Evolutionary conservation across 2,797 vertebrate species (phyloP).

Genomic region (Garrulus glandarius): DNA sequence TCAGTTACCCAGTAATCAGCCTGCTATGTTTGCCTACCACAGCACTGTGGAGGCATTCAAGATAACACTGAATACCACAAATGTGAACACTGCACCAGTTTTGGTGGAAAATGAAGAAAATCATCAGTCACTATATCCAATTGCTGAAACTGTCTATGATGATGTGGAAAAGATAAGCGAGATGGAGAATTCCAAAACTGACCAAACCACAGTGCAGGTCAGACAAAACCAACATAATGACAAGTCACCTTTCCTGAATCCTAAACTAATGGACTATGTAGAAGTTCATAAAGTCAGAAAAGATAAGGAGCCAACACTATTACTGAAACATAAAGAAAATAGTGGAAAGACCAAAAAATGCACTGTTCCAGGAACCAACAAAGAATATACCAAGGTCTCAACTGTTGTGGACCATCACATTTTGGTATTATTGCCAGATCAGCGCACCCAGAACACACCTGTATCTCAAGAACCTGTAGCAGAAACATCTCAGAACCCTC

Average conservation of each 20-base stretch:
- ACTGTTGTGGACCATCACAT: conserved; percentile 75
- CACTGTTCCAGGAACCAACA: conserved; percentile 22
- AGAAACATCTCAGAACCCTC: not conserved
- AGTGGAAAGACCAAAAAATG: conserved; percentile 20
- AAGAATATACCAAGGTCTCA: conserved; percentile 88
- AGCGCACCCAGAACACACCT: conserved; percentile 3
- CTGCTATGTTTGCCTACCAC: conserved; percentile 72
- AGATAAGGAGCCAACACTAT: conserved; percentile 79
- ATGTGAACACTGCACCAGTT: not conserved
- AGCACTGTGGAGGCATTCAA: conserved; percentile 63
- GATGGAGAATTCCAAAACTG: conserved; percentile 30
- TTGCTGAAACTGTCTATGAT: conserved; percentile 1
- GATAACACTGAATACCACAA: conserved; percentile 18
- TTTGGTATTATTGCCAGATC: conserved; percentile 82
- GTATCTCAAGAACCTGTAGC: conserved; percentile 49
- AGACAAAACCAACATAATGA: conserved; percentile 38
- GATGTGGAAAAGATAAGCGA: not conserved
- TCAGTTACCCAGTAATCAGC: conserved; percentile 67
- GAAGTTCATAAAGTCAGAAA: conserved; percentile 86
- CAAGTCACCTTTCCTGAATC: conserved; percentile 21
- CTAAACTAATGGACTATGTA: conserved; percentile 81
- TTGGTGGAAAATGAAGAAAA: conserved; percentile 48
- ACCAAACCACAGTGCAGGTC: conserved; percentile 12
- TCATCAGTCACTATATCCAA: not conserved
- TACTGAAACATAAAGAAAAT: conserved; percentile 74